Conservation (phyloP, 2,113 vertebrate species). For the Pterocles gutturalis region DNA sequence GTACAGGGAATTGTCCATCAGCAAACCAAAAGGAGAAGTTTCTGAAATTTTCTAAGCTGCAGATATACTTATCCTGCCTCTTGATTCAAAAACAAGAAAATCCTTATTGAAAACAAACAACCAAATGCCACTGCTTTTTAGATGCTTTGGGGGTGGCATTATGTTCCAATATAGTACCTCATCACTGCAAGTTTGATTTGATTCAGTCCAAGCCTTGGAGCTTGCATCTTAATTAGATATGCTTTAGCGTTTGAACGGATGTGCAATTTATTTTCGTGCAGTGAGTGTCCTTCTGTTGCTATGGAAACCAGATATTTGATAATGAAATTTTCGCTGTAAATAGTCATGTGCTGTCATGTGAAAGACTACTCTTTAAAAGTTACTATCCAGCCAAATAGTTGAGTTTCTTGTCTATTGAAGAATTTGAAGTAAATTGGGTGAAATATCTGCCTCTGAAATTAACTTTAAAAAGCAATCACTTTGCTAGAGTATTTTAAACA, state of each 20-base stretch:
- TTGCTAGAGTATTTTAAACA: not conserved
- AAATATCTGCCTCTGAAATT: slow-evolving; percentile 11
- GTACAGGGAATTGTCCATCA: not conserved
- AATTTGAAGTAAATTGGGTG: not conserved
- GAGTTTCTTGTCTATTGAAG: not conserved
- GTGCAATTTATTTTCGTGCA: slow-evolving; percentile 31
- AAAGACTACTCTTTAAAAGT: not conserved
- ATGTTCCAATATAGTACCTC: not conserved
- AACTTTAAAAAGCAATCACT: not conserved
- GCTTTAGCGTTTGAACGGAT: not conserved
- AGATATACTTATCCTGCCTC: not conserved
- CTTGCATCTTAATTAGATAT: not conserved
- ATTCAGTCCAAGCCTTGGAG: not conserved
- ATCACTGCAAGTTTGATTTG: not conserved
- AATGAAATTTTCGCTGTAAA: slow-evolving; percentile 3
- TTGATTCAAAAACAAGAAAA: not conserved
- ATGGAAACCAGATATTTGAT: slow-evolving; percentile 57
- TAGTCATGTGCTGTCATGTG: not conserved
- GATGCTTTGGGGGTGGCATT: not conserved
- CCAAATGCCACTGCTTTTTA: not conserved
- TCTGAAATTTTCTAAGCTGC: not conserved
- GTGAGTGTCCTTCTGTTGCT: slow-evolving; percentile 12
- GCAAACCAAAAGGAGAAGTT: not conserved
- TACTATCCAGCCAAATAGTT: not conserved
- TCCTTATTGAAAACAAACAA: not conserved